Base-by-base conservation (phyloP, 2,888 invertebrate species). In the Molanna angustata region DNA sequence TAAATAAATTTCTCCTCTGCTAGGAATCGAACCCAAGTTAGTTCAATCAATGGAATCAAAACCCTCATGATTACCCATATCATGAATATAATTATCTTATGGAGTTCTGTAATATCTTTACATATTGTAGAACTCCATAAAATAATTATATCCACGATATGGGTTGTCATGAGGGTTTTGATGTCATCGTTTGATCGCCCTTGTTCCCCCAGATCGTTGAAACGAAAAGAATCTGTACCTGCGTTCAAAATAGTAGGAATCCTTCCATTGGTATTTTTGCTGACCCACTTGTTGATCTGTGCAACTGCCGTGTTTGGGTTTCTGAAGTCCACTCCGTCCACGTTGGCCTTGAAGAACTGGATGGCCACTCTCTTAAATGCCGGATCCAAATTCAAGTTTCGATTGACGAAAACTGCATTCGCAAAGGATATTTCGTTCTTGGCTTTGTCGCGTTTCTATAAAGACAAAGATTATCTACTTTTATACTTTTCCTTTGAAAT, bases 281-380 rank as follows among this genome's bases (percentile, higher is more conserved):
- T 76, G 1, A 89, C 84, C 88, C 90, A 93, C 3, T 70, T 64
- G 65, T 94, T 94, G 45, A 93, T 87, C 14, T 65, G 65, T 2
- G 67, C 60, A 1, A 79, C 79, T 3, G 84, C 75, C 19, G 66
- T 65, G 0, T 69, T 61, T 1, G 80, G 64, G 9, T 72, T 67
- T 0, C 51, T 59, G 60, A 87, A 87, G 66, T 82, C 78, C 0
- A 79, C 67, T 1, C 67, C 64, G 0, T 77, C 74, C 1, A 86
- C 71, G 33, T 82, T 79, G n/a, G 83, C 69, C n/a, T 64, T 65
- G 61, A 84, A 83, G 39, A 76, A 67, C 13, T 68, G 66, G 7
- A 71, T 55, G 0, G 72, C 74, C n/a, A 62, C 58, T 0, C 56
- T 61, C 44, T 69, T 69, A 60, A 74, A 77, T 0, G 63, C 57